Evolutionary conservation across 1,140 invertebrate species (phyloP), one percentile per base, ranked within the genome.

Genomic region (Sycobia sp.): DNA sequence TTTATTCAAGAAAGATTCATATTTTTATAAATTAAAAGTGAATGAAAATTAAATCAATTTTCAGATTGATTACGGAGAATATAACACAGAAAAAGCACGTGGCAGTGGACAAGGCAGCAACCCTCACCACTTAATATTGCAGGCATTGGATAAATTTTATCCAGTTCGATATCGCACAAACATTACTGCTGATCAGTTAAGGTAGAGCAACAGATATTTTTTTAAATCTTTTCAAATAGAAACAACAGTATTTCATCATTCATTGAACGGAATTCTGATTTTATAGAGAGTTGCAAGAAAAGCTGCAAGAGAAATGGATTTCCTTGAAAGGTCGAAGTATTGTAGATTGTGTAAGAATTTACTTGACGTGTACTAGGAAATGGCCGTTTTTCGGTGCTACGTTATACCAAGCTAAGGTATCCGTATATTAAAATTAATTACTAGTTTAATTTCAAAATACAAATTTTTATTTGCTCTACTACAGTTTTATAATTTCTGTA

Each of bases 361-460:
- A 96, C 82, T 84, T 98, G 50, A 97, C 94, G 51, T 97, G 95
- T 72, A 94, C 94, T 4, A 86, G 95, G 67, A 97, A 97, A 76
- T 97, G 95, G 95, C 92, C 92, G n/a, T 96, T 93, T 79, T 97
- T 95, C 74, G 95, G 95, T 47, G 92, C 94, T 55, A 91, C 91
- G 39, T 84, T 98, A 1, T 97, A 96, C 82, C 90, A 92, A 83
- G 93, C 92, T 79, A 90, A 90, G 81, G 88, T 90, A 60, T 79
- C 7, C 1, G 25, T n/a, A n/a, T 49, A 49, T 39, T n/a, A 39
- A 39, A 39, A 39, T n/a, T 9, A 39, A n/a, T 39, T 39, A 39
- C 38, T 39, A 9, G 4, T 39, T 10, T 39, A 39, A 39, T 14
- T 34, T 14, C 38, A 39, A 14, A 10, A n/a, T 10, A n/a, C n/a